These are phyloP conservation scores for Deroptyus accipitrinus DNA, from an alignment of 2,113 vertebrate species.

Conservation along the genomic window DNA sequence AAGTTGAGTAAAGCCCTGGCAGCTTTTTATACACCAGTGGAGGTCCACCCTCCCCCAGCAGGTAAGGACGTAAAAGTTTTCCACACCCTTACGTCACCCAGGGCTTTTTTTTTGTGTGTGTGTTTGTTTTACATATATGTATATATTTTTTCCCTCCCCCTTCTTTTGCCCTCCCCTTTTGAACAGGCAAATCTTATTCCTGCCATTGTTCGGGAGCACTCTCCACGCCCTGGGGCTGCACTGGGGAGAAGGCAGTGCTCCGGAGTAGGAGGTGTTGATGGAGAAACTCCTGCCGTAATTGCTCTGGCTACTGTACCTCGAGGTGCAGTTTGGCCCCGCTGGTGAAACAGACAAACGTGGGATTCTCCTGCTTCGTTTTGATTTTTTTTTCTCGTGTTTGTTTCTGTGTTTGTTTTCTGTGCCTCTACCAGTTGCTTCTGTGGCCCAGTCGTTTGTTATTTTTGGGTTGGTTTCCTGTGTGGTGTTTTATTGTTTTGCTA, in stretches of 20 bases:
- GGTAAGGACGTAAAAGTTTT: slow-evolving; percentile 28
- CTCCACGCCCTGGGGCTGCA: neutral
- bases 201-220: neutral
- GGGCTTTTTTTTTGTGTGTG: neutral
- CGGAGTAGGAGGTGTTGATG: slow-evolving; percentile 12
- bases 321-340: neutral
- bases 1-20: neutral
- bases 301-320: neutral
- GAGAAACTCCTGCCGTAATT: neutral
- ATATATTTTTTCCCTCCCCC: rapidly evolving
- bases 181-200: neutral
- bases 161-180: neutral
- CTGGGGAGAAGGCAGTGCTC: neutral
- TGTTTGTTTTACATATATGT: neutral
- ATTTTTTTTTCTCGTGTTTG: neutral
- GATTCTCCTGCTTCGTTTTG: neutral
- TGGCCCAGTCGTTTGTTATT: neutral
- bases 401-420: neutral
- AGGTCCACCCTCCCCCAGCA: neutral
- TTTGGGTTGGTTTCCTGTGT: neutral
- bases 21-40: neutral
- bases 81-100: neutral
- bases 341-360: neutral
- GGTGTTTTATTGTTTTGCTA: neutral
- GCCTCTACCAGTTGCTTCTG: neutral